Conservation (phyloP, 1,140 invertebrate species). For the Himalopsyche phryganea region DNA sequence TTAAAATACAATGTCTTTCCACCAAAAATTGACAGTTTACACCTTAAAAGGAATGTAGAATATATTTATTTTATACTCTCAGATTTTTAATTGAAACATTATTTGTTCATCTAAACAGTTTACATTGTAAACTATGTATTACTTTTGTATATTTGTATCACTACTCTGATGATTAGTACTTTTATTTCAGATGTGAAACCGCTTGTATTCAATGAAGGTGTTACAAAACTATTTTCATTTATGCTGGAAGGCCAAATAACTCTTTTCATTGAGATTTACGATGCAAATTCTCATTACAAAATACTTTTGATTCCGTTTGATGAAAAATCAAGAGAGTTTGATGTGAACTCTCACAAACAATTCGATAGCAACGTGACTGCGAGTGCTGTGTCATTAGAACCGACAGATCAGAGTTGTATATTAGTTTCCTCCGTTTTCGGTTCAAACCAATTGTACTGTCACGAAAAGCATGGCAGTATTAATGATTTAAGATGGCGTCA, state of each 20-base stretch:
- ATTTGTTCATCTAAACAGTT: too few relatives aligned
- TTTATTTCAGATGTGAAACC: constrained; percentile 10
- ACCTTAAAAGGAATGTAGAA: too few relatives aligned
- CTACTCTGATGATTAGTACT: neutral
- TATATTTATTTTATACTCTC: too few relatives aligned
- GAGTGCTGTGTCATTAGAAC: neutral
- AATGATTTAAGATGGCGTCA: constrained; percentile 4
- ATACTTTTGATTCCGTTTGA: too few relatives aligned
- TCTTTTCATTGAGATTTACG: constrained; percentile 8
- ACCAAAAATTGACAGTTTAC: too few relatives aligned
- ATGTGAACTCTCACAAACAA: too few relatives aligned
- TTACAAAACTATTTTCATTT: constrained; percentile 8
- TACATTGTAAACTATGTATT: too few relatives aligned
- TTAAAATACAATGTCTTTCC: too few relatives aligned
- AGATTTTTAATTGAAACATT: too few relatives aligned
- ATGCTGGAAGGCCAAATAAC: neutral
- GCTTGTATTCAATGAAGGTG: neutral
- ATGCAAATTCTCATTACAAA: neutral
- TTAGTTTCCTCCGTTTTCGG: constrained; percentile 1
- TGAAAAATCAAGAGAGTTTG: too few relatives aligned
- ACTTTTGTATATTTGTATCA: too few relatives aligned
- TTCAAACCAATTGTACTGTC: constrained; percentile 6
- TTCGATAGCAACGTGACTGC: constrained; percentile 9
- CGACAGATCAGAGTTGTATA: constrained; percentile 3
- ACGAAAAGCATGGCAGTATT: neutral